phyloP scores from a whole-genome alignment of 2,113 vertebrate species.

The Alligator sinensis region DNA sequence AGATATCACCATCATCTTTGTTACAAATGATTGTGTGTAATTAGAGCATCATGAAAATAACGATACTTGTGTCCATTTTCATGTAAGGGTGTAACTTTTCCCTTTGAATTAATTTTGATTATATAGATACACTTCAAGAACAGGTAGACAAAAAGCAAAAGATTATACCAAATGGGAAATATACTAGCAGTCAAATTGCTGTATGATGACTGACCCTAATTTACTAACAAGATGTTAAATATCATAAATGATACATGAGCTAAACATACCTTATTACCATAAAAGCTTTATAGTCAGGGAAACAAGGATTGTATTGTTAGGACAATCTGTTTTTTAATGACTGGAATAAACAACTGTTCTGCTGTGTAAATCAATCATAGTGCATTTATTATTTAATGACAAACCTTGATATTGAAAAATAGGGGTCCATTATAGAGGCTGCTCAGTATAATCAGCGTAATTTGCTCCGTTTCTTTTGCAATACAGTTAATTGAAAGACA shows the following conservation, averaged over 20 bases:
- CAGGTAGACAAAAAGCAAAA: background rate
- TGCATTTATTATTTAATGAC: background rate
- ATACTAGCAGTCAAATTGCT: background rate
- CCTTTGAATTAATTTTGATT: no score
- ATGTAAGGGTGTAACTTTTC: no score
- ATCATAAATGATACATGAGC: slow-evolving; percentile 10
- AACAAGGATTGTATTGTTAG: background rate
- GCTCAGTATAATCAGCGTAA: background rate
- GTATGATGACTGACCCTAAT: slow-evolving; percentile 2
- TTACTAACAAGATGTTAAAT: background rate
- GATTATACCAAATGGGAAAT: background rate
- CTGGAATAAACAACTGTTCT: slow-evolving; percentile 3
- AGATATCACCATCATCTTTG: no score
- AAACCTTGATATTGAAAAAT: background rate
- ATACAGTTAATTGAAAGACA: background rate
- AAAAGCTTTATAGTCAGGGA: slow-evolving; percentile 15
- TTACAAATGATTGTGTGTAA: no score
- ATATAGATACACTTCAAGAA: background rate
- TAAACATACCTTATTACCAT: background rate
- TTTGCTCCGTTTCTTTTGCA: background rate
- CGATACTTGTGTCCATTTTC: no score
- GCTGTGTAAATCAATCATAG: background rate
- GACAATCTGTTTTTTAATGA: background rate
- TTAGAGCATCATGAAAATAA: no score
- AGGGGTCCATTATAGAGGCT: background rate